phyloP scores from a whole-genome alignment of 2,888 invertebrate species.

The Mantis religiosa region DNA sequence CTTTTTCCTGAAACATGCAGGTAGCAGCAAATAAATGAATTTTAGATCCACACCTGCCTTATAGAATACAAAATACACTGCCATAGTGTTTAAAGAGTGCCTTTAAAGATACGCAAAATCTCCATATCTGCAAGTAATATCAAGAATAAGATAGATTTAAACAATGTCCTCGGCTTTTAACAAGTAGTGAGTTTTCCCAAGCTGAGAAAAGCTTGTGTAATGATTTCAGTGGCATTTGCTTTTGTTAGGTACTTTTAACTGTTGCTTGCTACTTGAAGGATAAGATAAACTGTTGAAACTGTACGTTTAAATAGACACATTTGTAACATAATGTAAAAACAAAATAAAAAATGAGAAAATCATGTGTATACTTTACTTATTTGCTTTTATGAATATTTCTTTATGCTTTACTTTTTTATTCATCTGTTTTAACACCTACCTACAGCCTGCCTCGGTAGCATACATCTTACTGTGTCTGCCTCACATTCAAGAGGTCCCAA shows the following conservation, averaged over 20 bases:
- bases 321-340: not conserved
- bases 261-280: not conserved
- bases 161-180: not conserved
- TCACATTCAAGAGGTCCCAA: too few species aligned
- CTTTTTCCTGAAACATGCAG: not conserved
- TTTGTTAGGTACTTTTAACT: not conserved
- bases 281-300: not conserved
- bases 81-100: conserved; percentile 26
- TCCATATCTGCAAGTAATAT: not conserved
- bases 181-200: not conserved
- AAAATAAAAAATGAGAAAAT: not conserved
- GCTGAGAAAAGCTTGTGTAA: not conserved
- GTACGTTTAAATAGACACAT: not conserved
- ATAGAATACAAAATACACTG: conserved; percentile 23
- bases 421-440: too few species aligned
- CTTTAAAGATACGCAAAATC: conserved; percentile 14
- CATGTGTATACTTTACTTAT: not conserved
- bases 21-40: not conserved
- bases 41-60: conserved; percentile 4
- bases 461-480: too few species aligned
- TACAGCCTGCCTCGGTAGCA: too few species aligned
- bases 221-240: not conserved
- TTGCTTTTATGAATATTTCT: not conserved
- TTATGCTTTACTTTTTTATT: too few species aligned
- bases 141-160: not conserved